phyloP scores from a whole-genome alignment of 53 echinoderm and acorn worm species.

The Paelopatides confundens region DNA sequence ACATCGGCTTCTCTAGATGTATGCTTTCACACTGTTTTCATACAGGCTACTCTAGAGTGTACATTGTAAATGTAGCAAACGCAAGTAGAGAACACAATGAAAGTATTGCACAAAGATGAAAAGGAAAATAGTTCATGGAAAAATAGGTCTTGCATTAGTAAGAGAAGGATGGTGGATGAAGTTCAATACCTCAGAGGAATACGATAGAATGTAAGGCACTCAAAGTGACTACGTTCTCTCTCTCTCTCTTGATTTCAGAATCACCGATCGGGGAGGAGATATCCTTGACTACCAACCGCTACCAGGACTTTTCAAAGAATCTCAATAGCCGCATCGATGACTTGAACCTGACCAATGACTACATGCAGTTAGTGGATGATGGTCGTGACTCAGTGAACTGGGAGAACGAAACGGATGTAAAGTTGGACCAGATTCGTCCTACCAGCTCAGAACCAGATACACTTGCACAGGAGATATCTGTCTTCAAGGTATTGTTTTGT shows the following conservation, averaged over 20 bases:
- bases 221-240: background rate
- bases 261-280: slow-evolving; percentile 69
- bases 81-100: too few relatives aligned
- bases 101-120: too few relatives aligned
- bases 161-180: too few relatives aligned
- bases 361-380: slow-evolving; percentile 68
- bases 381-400: slow-evolving; percentile 76
- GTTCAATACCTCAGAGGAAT: too few relatives aligned
- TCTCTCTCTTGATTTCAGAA: slow-evolving; percentile 39
- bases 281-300: slow-evolving; percentile 77
- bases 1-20: too few relatives aligned
- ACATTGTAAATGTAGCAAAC: too few relatives aligned
- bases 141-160: too few relatives aligned
- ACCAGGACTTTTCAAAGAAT: slow-evolving; percentile 78
- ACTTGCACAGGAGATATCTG: slow-evolving; percentile 83
- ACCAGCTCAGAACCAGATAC: slow-evolving; percentile 80
- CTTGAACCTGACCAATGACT: slow-evolving; percentile 80
- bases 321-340: slow-evolving; percentile 80
- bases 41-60: too few relatives aligned
- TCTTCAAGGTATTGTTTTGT: slow-evolving; percentile 66
- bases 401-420: slow-evolving; percentile 69
- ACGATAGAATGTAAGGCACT: too few relatives aligned
- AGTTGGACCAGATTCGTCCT: slow-evolving; percentile 74
- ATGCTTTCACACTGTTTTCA: too few relatives aligned
- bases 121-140: too few relatives aligned